Base-by-base conservation (phyloP, 2,888 invertebrate species). In the Gastracanthus pulcherrimus region DNA sequence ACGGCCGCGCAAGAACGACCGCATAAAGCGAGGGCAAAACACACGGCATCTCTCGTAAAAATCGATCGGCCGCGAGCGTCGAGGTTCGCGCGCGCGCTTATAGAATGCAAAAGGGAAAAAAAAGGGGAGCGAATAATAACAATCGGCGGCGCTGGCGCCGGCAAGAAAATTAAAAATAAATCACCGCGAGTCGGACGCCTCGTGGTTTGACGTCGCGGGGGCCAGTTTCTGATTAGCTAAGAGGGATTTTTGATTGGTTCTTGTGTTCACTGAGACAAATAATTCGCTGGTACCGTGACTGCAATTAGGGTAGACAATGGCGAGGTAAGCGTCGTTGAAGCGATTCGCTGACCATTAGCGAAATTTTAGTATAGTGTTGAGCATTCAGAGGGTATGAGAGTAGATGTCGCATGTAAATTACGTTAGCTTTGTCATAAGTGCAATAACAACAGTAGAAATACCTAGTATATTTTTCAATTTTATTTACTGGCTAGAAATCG, bases 11-110 rank as follows among this genome's bases (percentile, higher is more conserved):
- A 60, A 70, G 69, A 77, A 31, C 48, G 29, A 45, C 58, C 76
- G 34, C 58, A 31, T 38, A 76, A 51, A 70, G 55, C 55, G 41
- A n/a, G 34, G 48, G 34, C 26, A 60, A 74, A 66, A 79, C 67
- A 66, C 48, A 45, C 58, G 26, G 26, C 45, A 67, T 51, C 62
- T 80, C 69, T 75, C 75, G 69, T 75, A 75, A 77, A 77, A 77
- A 80, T 80, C 80, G 80, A 80, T 80, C 75, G 75, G 23, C n/a
- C 41, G 36, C 41, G 23, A 13, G 3, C 29, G 7, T 16, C 34
- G 41, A 4, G 13, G 16, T 4, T 34, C 34, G 6, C 60, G 60
- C 34, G 60, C 60, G 19, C 51, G 72, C 19, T 60, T 67, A 58
- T 45, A 79, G 51, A 70, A 71, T 71, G 55, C 41, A 45, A 74